These are phyloP conservation scores for Drosophila neotestacea DNA, from an alignment of 2,888 invertebrate species.

Conservation along the genomic window DNA sequence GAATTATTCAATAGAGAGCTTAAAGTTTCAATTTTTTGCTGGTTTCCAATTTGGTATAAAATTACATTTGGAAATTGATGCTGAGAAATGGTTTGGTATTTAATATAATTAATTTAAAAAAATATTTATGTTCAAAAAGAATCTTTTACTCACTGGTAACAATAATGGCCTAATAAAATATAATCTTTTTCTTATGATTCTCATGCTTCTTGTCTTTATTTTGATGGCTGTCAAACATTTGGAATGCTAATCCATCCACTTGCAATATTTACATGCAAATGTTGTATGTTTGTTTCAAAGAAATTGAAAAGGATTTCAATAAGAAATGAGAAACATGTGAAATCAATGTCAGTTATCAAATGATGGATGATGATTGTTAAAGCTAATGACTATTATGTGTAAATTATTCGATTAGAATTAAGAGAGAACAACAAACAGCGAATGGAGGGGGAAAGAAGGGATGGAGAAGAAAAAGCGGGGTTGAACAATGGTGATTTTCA, in stretches of 20 bases:
- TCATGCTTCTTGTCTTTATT: neutral
- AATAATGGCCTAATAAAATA: too few species aligned
- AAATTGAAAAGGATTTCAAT: neutral
- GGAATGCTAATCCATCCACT: neutral
- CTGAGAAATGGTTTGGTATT: too few species aligned
- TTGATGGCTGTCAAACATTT: neutral
- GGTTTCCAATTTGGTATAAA: too few species aligned
- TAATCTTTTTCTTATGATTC: too few species aligned
- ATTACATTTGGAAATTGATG: too few species aligned
- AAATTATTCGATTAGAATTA: neutral
- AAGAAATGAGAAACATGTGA: neutral
- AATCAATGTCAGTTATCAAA: slow-evolving; percentile 9
- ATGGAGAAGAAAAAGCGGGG: neutral
- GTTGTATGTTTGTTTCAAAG: neutral
- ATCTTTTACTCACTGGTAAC: too few species aligned
- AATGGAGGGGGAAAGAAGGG: neutral
- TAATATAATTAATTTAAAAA: too few species aligned
- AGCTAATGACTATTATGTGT: slow-evolving; percentile 10
- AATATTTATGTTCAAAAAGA: too few species aligned
- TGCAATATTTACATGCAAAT: neutral
- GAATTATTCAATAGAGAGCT: too few species aligned
- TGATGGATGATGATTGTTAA: slow-evolving; percentile 11
- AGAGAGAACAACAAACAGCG: neutral
- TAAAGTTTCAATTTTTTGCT: too few species aligned
- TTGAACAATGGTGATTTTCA: neutral